These are phyloP conservation scores for Cydia fagiglandana DNA, from an alignment of 1,140 invertebrate genomes.

Conservation along the genomic window DNA sequence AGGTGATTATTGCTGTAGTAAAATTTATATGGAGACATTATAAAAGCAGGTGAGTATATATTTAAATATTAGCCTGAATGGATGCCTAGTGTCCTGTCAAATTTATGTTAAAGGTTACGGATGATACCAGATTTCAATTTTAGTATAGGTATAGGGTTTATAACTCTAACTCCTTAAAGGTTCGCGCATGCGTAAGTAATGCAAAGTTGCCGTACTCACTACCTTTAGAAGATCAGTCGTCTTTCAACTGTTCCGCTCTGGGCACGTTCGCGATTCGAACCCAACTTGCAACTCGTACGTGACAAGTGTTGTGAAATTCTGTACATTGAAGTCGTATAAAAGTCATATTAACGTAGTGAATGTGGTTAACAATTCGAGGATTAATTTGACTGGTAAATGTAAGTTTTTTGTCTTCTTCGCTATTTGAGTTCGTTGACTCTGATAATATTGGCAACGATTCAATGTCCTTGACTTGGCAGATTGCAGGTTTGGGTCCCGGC, in stretches of 20 bases:
- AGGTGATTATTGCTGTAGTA: background rate
- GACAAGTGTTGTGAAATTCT: constrained; percentile 24
- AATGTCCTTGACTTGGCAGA: constrained; percentile 4
- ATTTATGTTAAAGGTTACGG: background rate
- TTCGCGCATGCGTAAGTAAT: constrained; percentile 18
- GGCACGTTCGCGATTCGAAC: constrained; percentile 3
- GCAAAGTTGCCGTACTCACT: background rate
- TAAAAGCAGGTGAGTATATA: background rate
- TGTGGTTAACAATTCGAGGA: background rate
- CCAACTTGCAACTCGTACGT: constrained; percentile 12
- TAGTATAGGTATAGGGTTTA: background rate
- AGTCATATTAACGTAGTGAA: background rate
- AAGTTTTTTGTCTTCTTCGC: background rate
- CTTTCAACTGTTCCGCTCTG: background rate
- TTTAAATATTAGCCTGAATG: too few relatives aligned
- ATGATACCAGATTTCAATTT: background rate
- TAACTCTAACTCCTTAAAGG: background rate
- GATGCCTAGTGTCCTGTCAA: too few relatives aligned
- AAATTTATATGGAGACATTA: background rate
- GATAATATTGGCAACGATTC: constrained; percentile 4
- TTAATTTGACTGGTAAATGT: background rate
- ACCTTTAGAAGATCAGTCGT: constrained; percentile 21
- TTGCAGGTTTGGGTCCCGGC: background rate
- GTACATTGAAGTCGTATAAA: background rate
- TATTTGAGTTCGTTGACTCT: background rate